Conservation (phyloP, 2,113 vertebrate species). For the Pollachius pollachius region DNA sequence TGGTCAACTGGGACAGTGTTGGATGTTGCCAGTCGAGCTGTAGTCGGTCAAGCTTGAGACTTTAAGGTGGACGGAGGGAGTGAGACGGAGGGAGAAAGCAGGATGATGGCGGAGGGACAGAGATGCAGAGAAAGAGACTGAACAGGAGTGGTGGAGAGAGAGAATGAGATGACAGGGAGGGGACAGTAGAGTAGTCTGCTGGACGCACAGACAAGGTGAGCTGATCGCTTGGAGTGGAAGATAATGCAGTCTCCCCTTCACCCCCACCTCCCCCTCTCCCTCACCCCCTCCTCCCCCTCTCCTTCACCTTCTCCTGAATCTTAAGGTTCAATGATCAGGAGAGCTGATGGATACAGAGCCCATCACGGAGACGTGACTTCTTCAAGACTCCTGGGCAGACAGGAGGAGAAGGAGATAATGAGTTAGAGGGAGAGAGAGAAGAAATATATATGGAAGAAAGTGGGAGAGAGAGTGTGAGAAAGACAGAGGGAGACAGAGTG, state of each 20-base stretch:
- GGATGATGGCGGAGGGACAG: slow-evolving; percentile 19
- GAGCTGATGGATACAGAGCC: background rate
- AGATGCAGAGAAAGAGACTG: slow-evolving; percentile 4
- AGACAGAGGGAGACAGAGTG: background rate
- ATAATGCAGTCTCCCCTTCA: background rate
- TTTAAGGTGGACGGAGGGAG: background rate
- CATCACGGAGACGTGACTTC: background rate
- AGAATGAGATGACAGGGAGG: background rate
- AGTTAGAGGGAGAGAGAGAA: too few species aligned
- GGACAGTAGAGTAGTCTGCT: slow-evolving; percentile 16
- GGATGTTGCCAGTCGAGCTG: too few species aligned
- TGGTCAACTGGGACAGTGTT: too few species aligned
- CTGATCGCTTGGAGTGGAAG: background rate
- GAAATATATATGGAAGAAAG: background rate
- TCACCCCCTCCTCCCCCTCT: background rate
- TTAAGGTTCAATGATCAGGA: background rate
- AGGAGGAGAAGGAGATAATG: too few species aligned
- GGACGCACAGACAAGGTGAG: background rate
- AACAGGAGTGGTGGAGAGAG: slow-evolving; percentile 4
- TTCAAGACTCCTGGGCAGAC: background rate
- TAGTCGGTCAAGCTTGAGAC: too few species aligned
- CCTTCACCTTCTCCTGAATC: background rate
- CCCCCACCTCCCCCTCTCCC: background rate
- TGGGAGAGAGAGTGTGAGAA: background rate
- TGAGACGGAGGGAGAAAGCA: background rate